A percentile compares a stretch with the other conserved stretches of the same genome.
Evolutionary conservation across 2,113 vertebrate species (phyloP).

Genomic region (Rhagologus leucostigma): DNA sequence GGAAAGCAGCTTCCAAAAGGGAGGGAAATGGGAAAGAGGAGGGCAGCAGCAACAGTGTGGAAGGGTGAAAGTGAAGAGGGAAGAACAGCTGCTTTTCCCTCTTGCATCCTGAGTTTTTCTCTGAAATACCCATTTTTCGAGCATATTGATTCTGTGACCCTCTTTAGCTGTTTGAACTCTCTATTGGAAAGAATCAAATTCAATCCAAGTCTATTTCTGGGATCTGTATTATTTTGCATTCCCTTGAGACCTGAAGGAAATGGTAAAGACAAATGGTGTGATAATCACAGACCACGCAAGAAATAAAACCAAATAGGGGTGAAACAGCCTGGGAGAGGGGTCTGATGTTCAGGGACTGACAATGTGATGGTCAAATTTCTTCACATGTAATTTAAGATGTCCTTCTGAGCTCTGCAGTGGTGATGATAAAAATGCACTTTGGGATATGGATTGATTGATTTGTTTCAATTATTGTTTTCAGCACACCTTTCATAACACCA

Average conservation of each 20-base stretch:
- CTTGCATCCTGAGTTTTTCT: neutral
- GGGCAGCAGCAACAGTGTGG: neutral
- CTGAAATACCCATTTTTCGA: constrained; percentile 49
- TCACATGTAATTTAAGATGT: neutral
- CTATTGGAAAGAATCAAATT: constrained; percentile 30
- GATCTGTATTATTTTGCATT: constrained; percentile 12
- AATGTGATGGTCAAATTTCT: neutral
- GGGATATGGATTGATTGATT: neutral
- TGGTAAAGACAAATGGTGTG: constrained; percentile 34
- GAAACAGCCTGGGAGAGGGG: neutral
- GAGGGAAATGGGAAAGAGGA: neutral
- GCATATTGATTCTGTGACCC: constrained; percentile 42
- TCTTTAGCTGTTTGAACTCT: constrained; percentile 39
- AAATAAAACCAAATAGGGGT: neutral
- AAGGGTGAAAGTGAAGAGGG: constrained; percentile 53
- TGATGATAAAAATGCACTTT: neutral
- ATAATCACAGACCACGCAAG: neutral
- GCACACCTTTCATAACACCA: neutral
- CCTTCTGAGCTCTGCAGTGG: neutral
- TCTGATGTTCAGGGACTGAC: neutral
- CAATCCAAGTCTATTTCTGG: neutral
- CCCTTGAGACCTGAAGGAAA: neutral
- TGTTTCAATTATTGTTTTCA: neutral
- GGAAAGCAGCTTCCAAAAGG: neutral
- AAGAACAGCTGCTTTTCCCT: constrained; percentile 13